Conservation (phyloP, 2,888 invertebrate species). For the Leptopterna dolabrata region DNA sequence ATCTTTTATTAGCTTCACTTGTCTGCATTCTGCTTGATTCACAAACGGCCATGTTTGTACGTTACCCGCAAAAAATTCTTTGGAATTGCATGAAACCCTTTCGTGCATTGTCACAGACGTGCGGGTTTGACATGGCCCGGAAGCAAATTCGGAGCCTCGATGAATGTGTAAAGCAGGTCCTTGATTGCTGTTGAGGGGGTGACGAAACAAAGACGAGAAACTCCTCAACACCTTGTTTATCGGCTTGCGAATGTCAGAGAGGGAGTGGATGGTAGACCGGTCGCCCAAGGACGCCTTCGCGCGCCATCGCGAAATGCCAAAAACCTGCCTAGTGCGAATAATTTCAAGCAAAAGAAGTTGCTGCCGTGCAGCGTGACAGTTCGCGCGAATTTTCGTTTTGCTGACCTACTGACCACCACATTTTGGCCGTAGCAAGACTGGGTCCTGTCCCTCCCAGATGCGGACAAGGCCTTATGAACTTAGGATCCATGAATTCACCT, state of each 20-base stretch:
- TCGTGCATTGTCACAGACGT: no score
- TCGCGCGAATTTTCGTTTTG: neutral
- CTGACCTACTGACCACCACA: neutral
- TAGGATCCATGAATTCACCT: no score
- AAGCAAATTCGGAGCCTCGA: neutral
- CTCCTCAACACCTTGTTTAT: neutral
- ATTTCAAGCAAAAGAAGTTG: neutral
- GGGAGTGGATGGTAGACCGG: neutral
- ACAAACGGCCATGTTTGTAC: no score
- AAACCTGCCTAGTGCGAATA: neutral
- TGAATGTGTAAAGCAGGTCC: neutral
- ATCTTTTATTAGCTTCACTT: no score
- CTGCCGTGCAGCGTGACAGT: no score
- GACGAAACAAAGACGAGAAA: neutral
- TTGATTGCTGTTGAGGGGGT: neutral
- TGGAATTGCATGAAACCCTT: no score
- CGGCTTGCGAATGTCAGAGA: neutral
- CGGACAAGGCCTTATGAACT: no score
- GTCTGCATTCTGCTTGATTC: no score
- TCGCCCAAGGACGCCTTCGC: neutral
- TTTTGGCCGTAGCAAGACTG: no score
- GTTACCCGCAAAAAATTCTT: no score
- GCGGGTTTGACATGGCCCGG: neutral
- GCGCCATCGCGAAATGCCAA: neutral
- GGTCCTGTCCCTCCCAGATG: no score